phyloP scores from a whole-genome alignment of 2,113 vertebrate genomes.

The Heterotilapia buettikoferi region DNA sequence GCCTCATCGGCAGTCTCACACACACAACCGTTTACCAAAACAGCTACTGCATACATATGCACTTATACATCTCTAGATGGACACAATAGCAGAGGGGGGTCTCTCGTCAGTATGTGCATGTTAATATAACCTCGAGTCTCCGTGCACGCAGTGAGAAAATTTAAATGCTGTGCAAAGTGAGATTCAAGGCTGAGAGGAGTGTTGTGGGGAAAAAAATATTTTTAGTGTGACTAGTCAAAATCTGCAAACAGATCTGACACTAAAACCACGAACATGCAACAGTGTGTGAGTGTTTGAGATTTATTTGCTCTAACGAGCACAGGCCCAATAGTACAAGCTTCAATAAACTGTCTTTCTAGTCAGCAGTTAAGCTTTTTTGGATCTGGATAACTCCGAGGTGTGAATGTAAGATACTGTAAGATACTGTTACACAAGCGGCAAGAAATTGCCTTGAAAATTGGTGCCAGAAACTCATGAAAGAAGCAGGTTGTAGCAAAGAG shows the following conservation, averaged over 20 bases:
- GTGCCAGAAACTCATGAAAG: rapidly evolving
- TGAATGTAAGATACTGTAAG: background rate
- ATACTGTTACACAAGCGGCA: rapidly evolving
- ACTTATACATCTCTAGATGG: background rate
- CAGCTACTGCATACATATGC: background rate
- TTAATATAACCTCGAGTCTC: background rate
- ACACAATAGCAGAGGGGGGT: background rate
- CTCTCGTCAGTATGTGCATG: background rate
- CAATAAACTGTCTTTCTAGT: background rate
- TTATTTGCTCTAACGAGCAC: background rate
- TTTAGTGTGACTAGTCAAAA: background rate
- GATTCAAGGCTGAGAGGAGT: background rate
- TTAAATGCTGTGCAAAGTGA: background rate
- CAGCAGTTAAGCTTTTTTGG: background rate
- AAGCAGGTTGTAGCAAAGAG: background rate
- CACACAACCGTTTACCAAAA: background rate
- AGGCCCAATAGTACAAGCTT: rapidly evolving
- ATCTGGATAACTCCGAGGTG: background rate
- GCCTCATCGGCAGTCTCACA: background rate
- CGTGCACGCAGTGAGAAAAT: background rate
- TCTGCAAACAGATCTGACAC: background rate
- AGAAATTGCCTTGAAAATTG: background rate
- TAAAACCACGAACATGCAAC: background rate
- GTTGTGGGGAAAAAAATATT: background rate
- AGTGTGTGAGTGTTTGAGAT: rapidly evolving